Evolutionary conservation across 1,140 invertebrate species (phyloP), one percentile per base, ranked within the genome.

Genomic region (Pentalonia nigronervosa): DNA sequence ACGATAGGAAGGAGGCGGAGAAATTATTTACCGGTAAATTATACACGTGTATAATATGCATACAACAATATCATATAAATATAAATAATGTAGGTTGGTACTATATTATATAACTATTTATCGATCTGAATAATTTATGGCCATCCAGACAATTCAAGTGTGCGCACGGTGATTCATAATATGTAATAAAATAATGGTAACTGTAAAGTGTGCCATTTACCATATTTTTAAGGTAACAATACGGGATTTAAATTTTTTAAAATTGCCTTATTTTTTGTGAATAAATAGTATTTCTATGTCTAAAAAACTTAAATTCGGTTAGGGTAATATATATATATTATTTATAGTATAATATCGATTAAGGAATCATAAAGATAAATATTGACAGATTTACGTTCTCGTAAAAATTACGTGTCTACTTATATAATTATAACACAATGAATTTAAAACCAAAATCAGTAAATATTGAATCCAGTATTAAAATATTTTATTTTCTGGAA

Each of bases 21-120:
- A 67, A 67, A 67, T 67, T 67, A 67, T 67, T 67, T 67, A 60
- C 25, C 25, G 25, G 8, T 11, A 60, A 67, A 67, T 67, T 67
- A 67, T 67, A 67, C 60, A 67, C 30, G 60, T 67, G 56, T 67
- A 67, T 67, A 67, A 67, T 67, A 30, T 30, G 60, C 30, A 4
- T 11, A 67, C 11, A 67, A 67, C 30, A n/a, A 67, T 67, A 67
- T 67, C 3, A 56, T n/a, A 17, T 17, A 41, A 17, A 56, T n/a
- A 17, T 17, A 41, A 17, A 30, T n/a, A 67, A 30, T n/a, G 11
- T 67, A 67, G 30, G 9, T 11, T 9, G 9, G 56, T 60, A 60
- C 60, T 67, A n/a, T 67, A n/a, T 67, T 67, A 67, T 67, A n/a
- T 67, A 67, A 67, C n/a, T 67, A 67, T 67, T 60, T 30, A 67